Conservation (phyloP, 2,113 vertebrate genomes). For the Melanostigma gelatinosum region DNA sequence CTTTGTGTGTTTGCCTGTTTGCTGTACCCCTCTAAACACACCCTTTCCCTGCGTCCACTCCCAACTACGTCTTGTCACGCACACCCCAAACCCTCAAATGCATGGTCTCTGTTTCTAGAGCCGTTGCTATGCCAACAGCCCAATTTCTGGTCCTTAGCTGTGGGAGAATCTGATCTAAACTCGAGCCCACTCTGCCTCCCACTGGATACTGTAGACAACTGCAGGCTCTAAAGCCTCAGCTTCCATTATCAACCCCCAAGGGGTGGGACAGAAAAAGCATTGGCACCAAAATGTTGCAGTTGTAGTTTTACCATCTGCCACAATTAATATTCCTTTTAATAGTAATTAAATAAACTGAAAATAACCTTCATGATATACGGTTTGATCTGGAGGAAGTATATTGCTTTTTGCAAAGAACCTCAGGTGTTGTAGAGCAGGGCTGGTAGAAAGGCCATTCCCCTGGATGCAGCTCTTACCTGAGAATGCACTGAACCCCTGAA, state of each 20-base stretch:
- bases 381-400: conserved; percentile 34
- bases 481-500: conserved; percentile 73
- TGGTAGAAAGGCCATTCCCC: conserved; percentile 62
- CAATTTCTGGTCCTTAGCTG: conserved; percentile 81
- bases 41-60: conserved; percentile 59
- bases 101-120: conserved; percentile 81
- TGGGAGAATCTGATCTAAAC: conserved; percentile 75
- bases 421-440: conserved; percentile 63
- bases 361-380: not conserved
- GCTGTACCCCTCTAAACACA: conserved; percentile 69
- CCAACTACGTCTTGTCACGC: conserved; percentile 62
- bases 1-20: conserved; percentile 82
- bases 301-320: conserved; percentile 60
- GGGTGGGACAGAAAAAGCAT: conserved; percentile 50
- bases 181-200: conserved; percentile 78
- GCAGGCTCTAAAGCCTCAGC: conserved; percentile 64
- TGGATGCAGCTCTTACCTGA: conserved; percentile 70
- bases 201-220: conserved; percentile 78
- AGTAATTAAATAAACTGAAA: conserved; percentile 49
- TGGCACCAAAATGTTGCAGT: conserved; percentile 60
- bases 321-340: conserved; percentile 52
- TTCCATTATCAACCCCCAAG: conserved; percentile 40
- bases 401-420: conserved; percentile 36
- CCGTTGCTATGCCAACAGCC: conserved; percentile 87
- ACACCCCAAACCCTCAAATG: conserved; percentile 61